These are phyloP conservation scores for Mastacembelus armatus DNA, from an alignment of 2,797 vertebrate genomes.

Conservation along the genomic window DNA sequence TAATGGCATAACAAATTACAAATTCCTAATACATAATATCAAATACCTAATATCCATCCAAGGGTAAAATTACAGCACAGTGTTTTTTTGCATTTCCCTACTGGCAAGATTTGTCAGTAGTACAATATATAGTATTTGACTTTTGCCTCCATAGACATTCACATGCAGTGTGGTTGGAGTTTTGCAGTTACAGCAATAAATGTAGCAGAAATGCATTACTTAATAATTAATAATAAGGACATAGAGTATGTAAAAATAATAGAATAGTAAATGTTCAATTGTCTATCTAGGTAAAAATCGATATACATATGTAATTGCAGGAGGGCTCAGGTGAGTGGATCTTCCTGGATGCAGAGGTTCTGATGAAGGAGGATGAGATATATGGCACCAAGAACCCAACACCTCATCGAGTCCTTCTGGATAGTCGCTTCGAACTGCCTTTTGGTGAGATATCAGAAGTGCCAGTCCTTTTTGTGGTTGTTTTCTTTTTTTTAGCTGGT, in stretches of 20 bases:
- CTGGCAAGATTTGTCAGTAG: neutral
- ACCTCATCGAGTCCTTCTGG: slow-evolving; percentile 92
- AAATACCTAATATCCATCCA: neutral
- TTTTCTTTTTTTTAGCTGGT: neutral
- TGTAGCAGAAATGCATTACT: neutral
- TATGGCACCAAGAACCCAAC: slow-evolving; percentile 97
- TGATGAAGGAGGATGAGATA: slow-evolving; percentile 97
- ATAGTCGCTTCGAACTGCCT: slow-evolving; percentile 95
- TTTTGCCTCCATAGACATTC: neutral
- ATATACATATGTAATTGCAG: slow-evolving; percentile 73
- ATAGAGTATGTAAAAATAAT: neutral
- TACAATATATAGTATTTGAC: neutral
- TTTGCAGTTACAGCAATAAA: neutral
- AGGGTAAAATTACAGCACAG: too few relatives aligned
- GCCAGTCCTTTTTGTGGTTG: neutral
- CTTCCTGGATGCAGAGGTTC: slow-evolving; percentile 91
- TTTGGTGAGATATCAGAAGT: slow-evolving; percentile 84
- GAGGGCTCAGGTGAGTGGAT: slow-evolving; percentile 96
- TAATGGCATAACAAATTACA: neutral
- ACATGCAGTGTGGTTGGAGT: too few relatives aligned
- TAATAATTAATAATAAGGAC: neutral
- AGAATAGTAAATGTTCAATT: neutral
- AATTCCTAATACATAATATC: neutral
- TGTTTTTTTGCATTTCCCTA: too few relatives aligned
- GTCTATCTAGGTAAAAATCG: neutral